phyloP scores from a whole-genome alignment of 2,888 invertebrate species.

The Gymnosoma rotundatum region DNA sequence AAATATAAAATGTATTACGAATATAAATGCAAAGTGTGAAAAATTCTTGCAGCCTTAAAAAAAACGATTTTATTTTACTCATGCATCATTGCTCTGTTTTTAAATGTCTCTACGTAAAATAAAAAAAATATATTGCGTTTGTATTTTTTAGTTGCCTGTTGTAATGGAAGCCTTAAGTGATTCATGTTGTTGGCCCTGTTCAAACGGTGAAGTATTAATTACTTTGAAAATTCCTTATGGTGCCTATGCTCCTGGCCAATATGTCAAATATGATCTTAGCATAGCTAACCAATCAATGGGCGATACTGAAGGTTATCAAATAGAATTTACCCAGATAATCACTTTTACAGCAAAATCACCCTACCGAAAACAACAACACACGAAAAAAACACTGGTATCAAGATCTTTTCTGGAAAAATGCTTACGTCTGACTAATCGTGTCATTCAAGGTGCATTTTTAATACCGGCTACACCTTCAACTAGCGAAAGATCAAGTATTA shows the following conservation, averaged over 20 bases:
- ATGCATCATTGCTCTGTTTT: too few relatives aligned
- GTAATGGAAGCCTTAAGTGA: conserved; percentile 66
- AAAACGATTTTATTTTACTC: too few relatives aligned
- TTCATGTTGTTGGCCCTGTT: conserved; percentile 73
- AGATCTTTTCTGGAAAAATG: conserved; percentile 26
- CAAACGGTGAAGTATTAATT: conserved; percentile 70
- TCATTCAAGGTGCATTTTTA: conserved; percentile 59
- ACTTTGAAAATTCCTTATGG: conserved; percentile 72
- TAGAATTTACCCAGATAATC: conserved; percentile 69
- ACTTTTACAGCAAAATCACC: conserved; percentile 72
- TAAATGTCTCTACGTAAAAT: too few relatives aligned
- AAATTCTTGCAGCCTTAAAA: too few relatives aligned
- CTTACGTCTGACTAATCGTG: conserved; percentile 68
- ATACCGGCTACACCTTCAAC: conserved; percentile 71
- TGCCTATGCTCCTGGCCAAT: conserved; percentile 74
- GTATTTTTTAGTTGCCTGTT: conserved; percentile 69
- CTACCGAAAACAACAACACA: conserved; percentile 61
- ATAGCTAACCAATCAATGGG: conserved; percentile 73
- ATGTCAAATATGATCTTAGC: conserved; percentile 69
- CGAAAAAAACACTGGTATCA: conserved; percentile 43
- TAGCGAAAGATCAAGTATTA: conserved; percentile 56
- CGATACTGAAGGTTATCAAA: conserved; percentile 62
- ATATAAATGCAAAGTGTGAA: too few relatives aligned
- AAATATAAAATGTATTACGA: too few relatives aligned
- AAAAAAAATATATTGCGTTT: too few relatives aligned